Percentiles rank a stretch among this genome's conserved stretches.
These are phyloP conservation scores for Stenotaenia linearis DNA, from an alignment of 2,888 invertebrate species.

Conservation along the genomic window DNA sequence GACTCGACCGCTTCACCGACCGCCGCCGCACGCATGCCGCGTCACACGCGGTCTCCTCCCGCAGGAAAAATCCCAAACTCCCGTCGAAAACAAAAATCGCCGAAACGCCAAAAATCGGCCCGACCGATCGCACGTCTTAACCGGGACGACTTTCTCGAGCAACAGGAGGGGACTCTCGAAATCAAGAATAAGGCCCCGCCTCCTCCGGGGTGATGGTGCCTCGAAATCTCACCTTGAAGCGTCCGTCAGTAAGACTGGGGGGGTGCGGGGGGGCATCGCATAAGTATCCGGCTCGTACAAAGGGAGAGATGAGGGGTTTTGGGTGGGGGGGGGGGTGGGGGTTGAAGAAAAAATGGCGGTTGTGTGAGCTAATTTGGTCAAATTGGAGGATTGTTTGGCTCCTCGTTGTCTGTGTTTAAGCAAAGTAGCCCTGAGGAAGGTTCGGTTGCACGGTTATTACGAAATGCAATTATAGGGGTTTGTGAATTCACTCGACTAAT, in stretches of 20 bases:
- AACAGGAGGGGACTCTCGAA: slow-evolving; percentile 27
- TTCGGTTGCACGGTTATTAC: not conserved
- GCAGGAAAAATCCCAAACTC: not conserved
- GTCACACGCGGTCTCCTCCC: not conserved
- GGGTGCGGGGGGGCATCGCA: not conserved
- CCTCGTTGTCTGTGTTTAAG: not conserved
- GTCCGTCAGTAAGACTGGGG: slow-evolving; percentile 10
- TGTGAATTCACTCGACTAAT: not conserved
- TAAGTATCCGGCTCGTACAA: slow-evolving; percentile 18
- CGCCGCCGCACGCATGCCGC: not conserved
- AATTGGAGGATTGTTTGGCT: slow-evolving; percentile 6
- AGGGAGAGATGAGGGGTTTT: not conserved
- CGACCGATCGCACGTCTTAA: not conserved
- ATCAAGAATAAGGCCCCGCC: slow-evolving; percentile 30
- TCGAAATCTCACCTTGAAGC: slow-evolving; percentile 29
- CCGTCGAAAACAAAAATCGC: not conserved
- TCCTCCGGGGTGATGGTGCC: slow-evolving; percentile 24
- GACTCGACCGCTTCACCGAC: not conserved
- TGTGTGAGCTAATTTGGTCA: not conserved
- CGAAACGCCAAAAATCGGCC: not conserved
- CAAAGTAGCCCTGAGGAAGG: not conserved
- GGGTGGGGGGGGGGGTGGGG: not conserved
- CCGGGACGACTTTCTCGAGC: not conserved
- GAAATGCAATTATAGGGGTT: slow-evolving; percentile 11
- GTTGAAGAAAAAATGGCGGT: not conserved